Conservation (phyloP, 53 echinoderm and acorn worm species). For the Temnopleurus reevesii region DNA sequence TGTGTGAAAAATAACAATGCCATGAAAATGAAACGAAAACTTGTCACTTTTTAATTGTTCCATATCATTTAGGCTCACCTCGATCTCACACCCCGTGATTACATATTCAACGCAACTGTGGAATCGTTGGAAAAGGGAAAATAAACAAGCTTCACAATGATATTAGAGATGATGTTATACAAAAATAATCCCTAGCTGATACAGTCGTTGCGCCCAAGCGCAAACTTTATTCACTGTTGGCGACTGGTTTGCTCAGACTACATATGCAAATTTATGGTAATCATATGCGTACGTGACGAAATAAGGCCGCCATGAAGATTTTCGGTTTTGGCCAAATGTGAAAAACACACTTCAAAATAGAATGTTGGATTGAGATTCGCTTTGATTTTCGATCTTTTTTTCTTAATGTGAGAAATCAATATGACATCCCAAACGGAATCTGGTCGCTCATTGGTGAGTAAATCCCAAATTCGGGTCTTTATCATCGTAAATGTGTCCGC, state of each 20-base stretch:
- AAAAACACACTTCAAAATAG: slow-evolving; percentile 40
- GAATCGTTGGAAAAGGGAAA: too few relatives aligned
- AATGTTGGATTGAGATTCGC: slow-evolving; percentile 12
- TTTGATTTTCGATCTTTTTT: not conserved
- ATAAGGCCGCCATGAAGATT: slow-evolving; percentile 43
- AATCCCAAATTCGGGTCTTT: not conserved
- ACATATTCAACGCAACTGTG: too few relatives aligned
- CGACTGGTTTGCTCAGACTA: slow-evolving; percentile 33
- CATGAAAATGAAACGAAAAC: too few relatives aligned
- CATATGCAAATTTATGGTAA: slow-evolving; percentile 53
- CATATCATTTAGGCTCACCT: too few relatives aligned
- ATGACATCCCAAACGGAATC: slow-evolving; percentile 51
- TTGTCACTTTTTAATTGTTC: too few relatives aligned
- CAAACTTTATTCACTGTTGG: too few relatives aligned
- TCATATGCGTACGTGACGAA: slow-evolving; percentile 44
- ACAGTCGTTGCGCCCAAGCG: too few relatives aligned
- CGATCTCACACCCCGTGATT: too few relatives aligned
- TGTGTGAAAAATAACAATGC: too few relatives aligned
- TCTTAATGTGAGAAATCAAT: slow-evolving; percentile 18
- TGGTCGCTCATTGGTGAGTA: slow-evolving; percentile 51
- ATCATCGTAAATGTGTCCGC: not conserved
- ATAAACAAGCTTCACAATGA: too few relatives aligned
- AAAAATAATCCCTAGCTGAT: too few relatives aligned
- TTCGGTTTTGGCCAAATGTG: slow-evolving; percentile 29
- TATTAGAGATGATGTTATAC: too few relatives aligned